These are phyloP conservation scores for Pinna nobilis DNA, from an alignment of 1,140 invertebrate species.

Conservation along the genomic window DNA sequence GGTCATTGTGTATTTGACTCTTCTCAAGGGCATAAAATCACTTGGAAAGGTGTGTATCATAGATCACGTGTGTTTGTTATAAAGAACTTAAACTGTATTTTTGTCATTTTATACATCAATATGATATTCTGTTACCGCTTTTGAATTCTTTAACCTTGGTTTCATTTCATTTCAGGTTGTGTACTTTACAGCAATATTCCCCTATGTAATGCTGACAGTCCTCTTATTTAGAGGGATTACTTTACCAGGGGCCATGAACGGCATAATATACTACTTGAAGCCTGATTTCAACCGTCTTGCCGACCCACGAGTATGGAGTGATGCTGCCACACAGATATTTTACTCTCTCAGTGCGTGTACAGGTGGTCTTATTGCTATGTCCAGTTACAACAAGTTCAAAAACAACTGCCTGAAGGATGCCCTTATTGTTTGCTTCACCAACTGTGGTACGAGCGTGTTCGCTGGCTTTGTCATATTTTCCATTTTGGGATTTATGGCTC, in stretches of 20 bases:
- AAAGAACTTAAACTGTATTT: too few relatives aligned
- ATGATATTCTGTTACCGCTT: too few relatives aligned
- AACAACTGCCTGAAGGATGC: conserved; percentile 91
- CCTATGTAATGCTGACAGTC: conserved; percentile 88
- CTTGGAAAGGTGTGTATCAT: conserved; percentile 69
- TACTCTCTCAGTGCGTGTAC: conserved; percentile 94
- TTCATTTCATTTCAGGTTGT: conserved; percentile 76
- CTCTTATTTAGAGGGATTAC: conserved; percentile 88
- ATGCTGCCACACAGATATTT: conserved; percentile 94
- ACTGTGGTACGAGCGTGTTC: conserved; percentile 97
- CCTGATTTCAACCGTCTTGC: conserved; percentile 59
- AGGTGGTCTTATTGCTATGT: conserved; percentile 95
- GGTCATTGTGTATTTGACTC: conserved; percentile 66
- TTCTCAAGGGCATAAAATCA: conserved; percentile 71
- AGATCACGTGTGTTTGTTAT: not conserved
- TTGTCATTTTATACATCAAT: too few relatives aligned
- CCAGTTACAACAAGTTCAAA: conserved; percentile 94
- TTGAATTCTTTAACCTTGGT: not conserved
- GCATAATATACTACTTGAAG: conserved; percentile 81
- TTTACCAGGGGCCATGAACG: conserved; percentile 85
- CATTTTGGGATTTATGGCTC: conserved; percentile 86
- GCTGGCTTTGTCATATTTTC: conserved; percentile 98
- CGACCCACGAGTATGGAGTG: conserved; percentile 85
- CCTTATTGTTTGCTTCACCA: conserved; percentile 94
- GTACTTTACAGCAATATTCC: conserved; percentile 90